phyloP scores from a whole-genome alignment of 1,140 invertebrate species.

The Epicauta chinensis region DNA sequence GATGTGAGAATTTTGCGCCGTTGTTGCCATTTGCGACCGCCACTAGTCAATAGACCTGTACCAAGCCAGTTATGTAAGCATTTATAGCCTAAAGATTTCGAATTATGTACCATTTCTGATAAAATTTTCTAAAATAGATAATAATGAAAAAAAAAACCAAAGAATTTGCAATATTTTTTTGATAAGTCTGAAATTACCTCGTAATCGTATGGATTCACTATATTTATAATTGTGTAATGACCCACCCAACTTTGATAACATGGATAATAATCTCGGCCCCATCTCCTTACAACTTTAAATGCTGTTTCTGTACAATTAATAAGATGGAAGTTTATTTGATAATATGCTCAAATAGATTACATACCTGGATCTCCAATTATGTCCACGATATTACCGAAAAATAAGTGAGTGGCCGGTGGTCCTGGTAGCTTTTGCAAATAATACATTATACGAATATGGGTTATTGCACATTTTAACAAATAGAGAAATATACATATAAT shows the following conservation, averaged over 20 bases:
- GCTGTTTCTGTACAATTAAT: too few relatives aligned
- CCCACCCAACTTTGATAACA: constrained; percentile 1
- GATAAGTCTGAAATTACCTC: neutral
- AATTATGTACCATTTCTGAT: neutral
- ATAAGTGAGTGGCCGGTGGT: neutral
- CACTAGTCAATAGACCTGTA: constrained; percentile 3
- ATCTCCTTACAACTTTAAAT: constrained; percentile 6
- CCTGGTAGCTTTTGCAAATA: neutral
- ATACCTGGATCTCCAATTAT: neutral
- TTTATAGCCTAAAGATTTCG: neutral
- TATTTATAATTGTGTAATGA: neutral
- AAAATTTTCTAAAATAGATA: constrained; percentile 8
- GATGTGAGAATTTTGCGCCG: constrained; percentile 67
- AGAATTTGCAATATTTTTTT: neutral
- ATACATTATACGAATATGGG: too few relatives aligned
- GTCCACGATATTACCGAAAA: neutral
- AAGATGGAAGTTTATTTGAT: neutral
- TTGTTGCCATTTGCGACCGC: constrained; percentile 57
- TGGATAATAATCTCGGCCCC: constrained; percentile 3
- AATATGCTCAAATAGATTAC: neutral
- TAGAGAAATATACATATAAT: too few relatives aligned
- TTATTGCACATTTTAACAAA: too few relatives aligned
- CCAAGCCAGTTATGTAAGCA: constrained; percentile 26
- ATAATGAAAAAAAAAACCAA: neutral
- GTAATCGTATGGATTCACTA: constrained; percentile 4